A percentile compares a stretch with the other conserved stretches of the same genome.
Evolutionary conservation across 2,797 vertebrate species (phyloP).

Genomic region (Amblyopsis hoosieri): DNA sequence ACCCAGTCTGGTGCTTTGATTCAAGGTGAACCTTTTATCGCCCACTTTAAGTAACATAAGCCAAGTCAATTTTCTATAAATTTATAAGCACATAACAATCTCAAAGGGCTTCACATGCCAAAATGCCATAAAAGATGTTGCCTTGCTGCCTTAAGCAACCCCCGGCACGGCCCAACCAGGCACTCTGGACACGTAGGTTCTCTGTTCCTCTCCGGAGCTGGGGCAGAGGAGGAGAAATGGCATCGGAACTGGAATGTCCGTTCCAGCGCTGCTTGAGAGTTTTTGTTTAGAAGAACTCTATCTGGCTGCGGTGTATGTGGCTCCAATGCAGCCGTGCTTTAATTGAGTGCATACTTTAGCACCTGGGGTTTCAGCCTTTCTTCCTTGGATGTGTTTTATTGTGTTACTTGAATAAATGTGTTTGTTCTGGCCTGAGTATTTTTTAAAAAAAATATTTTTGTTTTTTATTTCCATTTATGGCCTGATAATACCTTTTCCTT

Average conservation of each 20-base stretch:
- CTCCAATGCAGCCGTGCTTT: background rate
- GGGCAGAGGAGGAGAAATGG: constrained; percentile 9
- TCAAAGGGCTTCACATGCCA: too few relatives aligned
- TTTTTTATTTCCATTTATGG: constrained; percentile 14
- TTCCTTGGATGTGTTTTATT: constrained; percentile 17
- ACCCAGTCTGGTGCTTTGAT: background rate
- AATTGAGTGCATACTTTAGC: background rate
- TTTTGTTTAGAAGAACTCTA: background rate
- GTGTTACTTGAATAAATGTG: constrained; percentile 43
- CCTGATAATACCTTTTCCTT: constrained; percentile 7
- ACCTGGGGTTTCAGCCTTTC: constrained; percentile 18
- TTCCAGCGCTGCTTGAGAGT: constrained; percentile 7
- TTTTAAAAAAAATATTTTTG: constrained; percentile 31
- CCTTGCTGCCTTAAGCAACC: constrained; percentile 20
- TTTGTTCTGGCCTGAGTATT: constrained; percentile 37
- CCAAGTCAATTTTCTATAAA: background rate
- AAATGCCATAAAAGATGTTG: constrained; percentile 5
- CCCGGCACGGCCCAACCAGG: constrained; percentile 9
- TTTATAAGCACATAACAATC: too few relatives aligned
- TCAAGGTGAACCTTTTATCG: background rate
- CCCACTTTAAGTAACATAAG: background rate
- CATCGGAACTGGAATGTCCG: constrained; percentile 20
- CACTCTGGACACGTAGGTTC: constrained; percentile 1
- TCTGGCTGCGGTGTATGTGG: background rate
- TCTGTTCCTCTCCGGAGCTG: background rate